Conservation (phyloP, 2,113 vertebrate genomes). For the Diadophis punctatus region DNA sequence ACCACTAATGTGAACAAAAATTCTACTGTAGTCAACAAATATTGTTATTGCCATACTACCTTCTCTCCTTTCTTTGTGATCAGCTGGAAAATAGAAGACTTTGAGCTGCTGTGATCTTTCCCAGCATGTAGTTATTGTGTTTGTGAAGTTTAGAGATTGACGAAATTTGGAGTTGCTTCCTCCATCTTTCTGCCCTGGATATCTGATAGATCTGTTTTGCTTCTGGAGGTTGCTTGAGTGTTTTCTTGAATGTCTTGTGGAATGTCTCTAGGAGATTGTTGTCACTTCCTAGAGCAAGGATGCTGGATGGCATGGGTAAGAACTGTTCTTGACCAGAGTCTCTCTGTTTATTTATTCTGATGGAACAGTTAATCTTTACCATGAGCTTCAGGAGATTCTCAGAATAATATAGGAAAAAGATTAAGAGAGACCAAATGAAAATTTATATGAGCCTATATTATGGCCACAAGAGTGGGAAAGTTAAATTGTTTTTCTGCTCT, state of each 20-base stretch:
- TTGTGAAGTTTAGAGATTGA: not conserved
- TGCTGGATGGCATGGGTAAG: not conserved
- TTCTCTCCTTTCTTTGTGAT: not conserved
- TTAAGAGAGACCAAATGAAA: not conserved
- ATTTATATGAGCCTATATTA: not conserved
- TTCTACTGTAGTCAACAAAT: not conserved
- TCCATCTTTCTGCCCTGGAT: not conserved
- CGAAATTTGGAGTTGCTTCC: not conserved
- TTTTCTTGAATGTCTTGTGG: not conserved
- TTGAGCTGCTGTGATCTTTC: too few relatives aligned
- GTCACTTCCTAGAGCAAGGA: not conserved
- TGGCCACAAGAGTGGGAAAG: not conserved
- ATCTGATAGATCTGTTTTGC: not conserved
- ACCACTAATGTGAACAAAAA: not conserved
- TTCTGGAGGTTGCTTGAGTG: not conserved
- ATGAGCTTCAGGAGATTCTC: not conserved
- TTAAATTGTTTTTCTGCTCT: not conserved
- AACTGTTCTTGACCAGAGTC: not conserved
- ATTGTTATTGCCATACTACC: not conserved
- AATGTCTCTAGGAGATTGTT: not conserved
- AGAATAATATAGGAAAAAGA: not conserved
- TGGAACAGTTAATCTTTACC: not conserved
- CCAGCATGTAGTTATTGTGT: not conserved
- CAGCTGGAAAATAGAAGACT: not conserved
- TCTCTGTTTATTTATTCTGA: not conserved